A percentile compares a stretch with the other conserved stretches of the same genome.
phyloP scores from a whole-genome alignment of 1,140 invertebrate species.

The Plodia interpunctella region DNA sequence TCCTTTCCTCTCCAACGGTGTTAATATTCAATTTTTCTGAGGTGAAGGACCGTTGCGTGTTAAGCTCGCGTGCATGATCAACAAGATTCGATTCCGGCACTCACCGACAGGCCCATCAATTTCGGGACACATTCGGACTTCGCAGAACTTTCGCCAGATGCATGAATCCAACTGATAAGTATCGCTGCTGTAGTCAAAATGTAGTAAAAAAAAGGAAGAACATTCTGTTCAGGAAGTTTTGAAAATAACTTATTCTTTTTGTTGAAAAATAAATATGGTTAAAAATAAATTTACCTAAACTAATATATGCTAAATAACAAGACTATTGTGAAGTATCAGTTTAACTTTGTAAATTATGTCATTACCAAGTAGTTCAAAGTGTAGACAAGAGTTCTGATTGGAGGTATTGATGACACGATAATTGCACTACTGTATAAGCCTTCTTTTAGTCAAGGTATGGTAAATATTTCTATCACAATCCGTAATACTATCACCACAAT shows the following conservation, averaged over 20 bases:
- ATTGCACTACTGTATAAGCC: too few relatives aligned
- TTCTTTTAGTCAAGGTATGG: not conserved
- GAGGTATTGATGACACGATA: too few relatives aligned
- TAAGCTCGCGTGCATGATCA: conserved; percentile 43
- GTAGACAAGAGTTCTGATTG: too few relatives aligned
- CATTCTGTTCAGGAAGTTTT: too few relatives aligned
- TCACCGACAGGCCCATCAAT: conserved; percentile 53
- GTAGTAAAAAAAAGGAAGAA: too few relatives aligned
- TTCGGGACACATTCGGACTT: conserved; percentile 53
- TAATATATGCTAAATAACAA: too few relatives aligned
- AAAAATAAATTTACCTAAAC: too few relatives aligned
- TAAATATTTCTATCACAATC: not conserved
- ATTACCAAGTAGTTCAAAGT: too few relatives aligned
- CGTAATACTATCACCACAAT: not conserved
- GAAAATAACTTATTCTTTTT: too few relatives aligned
- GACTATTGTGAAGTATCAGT: too few relatives aligned
- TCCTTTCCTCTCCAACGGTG: conserved; percentile 19
- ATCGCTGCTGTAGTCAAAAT: conserved; percentile 20
- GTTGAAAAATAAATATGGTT: too few relatives aligned
- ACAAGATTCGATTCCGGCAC: conserved; percentile 50
- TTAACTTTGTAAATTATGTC: too few relatives aligned
- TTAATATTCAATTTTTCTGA: conserved; percentile 37
- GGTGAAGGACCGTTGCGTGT: conserved; percentile 45
- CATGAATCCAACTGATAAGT: conserved; percentile 53
- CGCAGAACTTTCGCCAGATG: conserved; percentile 64